These are phyloP conservation scores for Popillia japonica DNA, from an alignment of 1,140 invertebrate genomes.

Conservation along the genomic window DNA sequence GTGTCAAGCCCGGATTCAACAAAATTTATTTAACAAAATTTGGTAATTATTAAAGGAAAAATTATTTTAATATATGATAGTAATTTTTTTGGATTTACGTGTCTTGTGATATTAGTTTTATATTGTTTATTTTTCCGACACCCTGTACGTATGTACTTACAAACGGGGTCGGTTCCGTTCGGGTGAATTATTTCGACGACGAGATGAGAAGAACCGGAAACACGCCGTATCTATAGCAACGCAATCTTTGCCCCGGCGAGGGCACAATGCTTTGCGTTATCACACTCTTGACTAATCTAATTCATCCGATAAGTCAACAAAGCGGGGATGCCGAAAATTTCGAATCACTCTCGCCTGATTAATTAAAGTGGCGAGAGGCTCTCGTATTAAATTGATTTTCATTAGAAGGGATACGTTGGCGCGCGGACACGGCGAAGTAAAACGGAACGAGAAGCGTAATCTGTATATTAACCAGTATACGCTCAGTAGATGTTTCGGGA, in stretches of 20 bases:
- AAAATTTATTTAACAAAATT: too few relatives aligned
- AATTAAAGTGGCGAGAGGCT: not conserved
- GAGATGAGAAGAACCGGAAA: not conserved
- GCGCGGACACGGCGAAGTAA: not conserved
- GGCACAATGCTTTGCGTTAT: slow-evolving; percentile 9
- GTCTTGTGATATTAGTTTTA: too few relatives aligned
- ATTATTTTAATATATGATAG: too few relatives aligned
- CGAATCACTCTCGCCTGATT: slow-evolving; percentile 21
- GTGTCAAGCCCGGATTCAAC: too few relatives aligned
- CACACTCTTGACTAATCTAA: slow-evolving; percentile 21
- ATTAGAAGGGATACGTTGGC: not conserved
- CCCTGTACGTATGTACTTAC: too few relatives aligned
- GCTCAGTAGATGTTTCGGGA: too few relatives aligned
- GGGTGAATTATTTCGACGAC: slow-evolving; percentile 1
- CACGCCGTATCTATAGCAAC: not conserved
- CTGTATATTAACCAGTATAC: too few relatives aligned
- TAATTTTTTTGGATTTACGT: too few relatives aligned
- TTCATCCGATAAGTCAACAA: slow-evolving; percentile 29
- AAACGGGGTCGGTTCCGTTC: not conserved
- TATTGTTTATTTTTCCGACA: too few relatives aligned
- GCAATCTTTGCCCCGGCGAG: slow-evolving; percentile 9
- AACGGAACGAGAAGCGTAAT: not conserved
- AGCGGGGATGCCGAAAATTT: slow-evolving; percentile 9
- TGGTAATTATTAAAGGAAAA: too few relatives aligned
- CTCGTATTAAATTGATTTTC: not conserved